A percentile compares a stretch with the other conserved stretches of the same genome.
Conservation (phyloP, 2,888 invertebrate species). For the Agrochola lota region DNA sequence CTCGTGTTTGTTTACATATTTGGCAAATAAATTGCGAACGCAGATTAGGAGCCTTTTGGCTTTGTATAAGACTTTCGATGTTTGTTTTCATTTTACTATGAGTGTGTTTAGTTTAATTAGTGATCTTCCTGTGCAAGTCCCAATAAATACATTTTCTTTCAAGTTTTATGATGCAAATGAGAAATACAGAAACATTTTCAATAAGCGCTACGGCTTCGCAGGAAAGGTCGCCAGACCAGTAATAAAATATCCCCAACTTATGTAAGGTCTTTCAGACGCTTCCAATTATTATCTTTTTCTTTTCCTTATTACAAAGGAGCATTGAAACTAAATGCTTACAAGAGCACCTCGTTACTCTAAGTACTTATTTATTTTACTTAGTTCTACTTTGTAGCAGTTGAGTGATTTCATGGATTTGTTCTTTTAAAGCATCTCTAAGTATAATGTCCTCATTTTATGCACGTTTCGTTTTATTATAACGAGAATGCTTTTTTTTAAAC, state of each 20-base stretch:
- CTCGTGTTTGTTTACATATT: no score
- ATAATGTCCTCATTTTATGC: not conserved
- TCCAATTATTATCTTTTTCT: conserved; percentile 32
- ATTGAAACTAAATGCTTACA: conserved; percentile 42
- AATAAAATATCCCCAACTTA: conserved; percentile 17
- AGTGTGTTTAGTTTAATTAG: no score
- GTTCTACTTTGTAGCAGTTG: conserved; percentile 13
- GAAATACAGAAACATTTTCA: not conserved
- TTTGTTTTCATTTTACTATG: no score
- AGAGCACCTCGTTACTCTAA: conserved; percentile 40
- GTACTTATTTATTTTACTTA: conserved; percentile 42
- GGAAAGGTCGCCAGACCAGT: not conserved
- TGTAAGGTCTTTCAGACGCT: conserved; percentile 4
- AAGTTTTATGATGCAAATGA: not conserved
- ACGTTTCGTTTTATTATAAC: not conserved
- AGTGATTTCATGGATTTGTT: conserved; percentile 22
- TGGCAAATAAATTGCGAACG: no score
- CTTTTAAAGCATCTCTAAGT: not conserved
- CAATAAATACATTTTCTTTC: not conserved
- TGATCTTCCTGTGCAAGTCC: no score
- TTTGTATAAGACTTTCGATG: no score
- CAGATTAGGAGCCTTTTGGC: no score
- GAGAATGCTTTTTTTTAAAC: not conserved
- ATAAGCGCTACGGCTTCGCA: not conserved
- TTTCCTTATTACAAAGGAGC: conserved; percentile 29